Evolutionary conservation across 2,888 invertebrate species (phyloP), one percentile per base, ranked within the genome.

Genomic region (Cantharis flavilabris): DNA sequence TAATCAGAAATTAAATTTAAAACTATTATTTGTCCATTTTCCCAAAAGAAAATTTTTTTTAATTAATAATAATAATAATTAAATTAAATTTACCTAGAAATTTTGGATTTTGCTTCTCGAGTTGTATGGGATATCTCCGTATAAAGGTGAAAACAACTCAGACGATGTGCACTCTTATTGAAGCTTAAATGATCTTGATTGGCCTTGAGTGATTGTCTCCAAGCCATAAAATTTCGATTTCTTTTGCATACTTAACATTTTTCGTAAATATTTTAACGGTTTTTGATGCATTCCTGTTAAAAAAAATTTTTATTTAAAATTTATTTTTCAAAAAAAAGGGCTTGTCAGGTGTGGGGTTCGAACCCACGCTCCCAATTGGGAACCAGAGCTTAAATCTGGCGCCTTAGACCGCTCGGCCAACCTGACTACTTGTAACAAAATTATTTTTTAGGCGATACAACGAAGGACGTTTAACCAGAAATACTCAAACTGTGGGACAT

Each of bases 331-430:
- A n/a, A n/a, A n/a, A n/a, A 20, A 20, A 49, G n/a, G n/a, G 7
- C 9, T 3, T 91, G 90, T 90, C 90, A 90, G 90, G 90, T 90
- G 91, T 91, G 91, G 91, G 91, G 90, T 91, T 91, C 91, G 91
- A 91, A 91, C 91, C 91, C 91, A 91, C 91, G 91, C 90, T 90
- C 91, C 90, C 91, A 16, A 33, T 74, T 26, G 91, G 16, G 78
- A 91, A 92, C 91, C 91, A 91, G 91, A 92, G 89, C 92, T 92
- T 92, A 91, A 92, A 90, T 91, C 91, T 92, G 91, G 91, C 91
- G 91, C 92, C 91, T 92, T 92, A 91, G 91, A 91, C 92, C 91
- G 90, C 92, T 92, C 92, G 91, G 92, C 91, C 92, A 92, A 91
- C 91, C 91, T 91, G 91, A 91, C 91, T 82, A 49, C 4, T 13